phyloP scores from a whole-genome alignment of 2,113 vertebrate genomes.

The Corvus moneduloides region DNA sequence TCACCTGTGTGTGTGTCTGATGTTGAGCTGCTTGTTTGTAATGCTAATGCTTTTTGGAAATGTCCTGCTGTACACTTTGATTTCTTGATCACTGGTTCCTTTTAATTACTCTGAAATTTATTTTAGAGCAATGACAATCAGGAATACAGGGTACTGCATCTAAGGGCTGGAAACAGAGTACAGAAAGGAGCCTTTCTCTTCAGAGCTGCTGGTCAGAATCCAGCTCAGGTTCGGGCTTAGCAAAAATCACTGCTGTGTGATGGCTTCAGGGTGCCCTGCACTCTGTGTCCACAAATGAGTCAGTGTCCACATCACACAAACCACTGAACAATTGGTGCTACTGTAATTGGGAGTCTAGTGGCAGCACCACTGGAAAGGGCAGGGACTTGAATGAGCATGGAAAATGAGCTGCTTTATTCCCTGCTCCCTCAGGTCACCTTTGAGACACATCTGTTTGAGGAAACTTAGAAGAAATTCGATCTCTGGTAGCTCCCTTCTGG shows the following conservation, averaged over 20 bases:
- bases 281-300: not conserved
- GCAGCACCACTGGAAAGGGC: not conserved
- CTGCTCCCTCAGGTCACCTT: not conserved
- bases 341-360: slow-evolving; percentile 11
- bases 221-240: not conserved
- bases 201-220: not conserved
- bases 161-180: not conserved
- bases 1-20: not conserved
- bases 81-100: not conserved
- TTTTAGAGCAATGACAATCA: not conserved
- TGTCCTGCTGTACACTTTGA: not conserved
- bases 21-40: not conserved
- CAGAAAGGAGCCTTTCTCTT: slow-evolving; percentile 33
- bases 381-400: not conserved
- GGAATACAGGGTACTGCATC: not conserved
- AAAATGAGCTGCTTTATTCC: slow-evolving; percentile 7
- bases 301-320: slow-evolving; percentile 2
- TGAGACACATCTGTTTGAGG: not conserved
- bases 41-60: not conserved
- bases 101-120: not conserved
- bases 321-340: slow-evolving; percentile 31
- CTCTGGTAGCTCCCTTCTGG: not conserved
- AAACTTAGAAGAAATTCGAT: not conserved
- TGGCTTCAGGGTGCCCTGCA: not conserved
- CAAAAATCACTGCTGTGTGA: not conserved